Base-by-base conservation (phyloP, 2,113 vertebrate genomes). In the Chaenocephalus aceratus region DNA sequence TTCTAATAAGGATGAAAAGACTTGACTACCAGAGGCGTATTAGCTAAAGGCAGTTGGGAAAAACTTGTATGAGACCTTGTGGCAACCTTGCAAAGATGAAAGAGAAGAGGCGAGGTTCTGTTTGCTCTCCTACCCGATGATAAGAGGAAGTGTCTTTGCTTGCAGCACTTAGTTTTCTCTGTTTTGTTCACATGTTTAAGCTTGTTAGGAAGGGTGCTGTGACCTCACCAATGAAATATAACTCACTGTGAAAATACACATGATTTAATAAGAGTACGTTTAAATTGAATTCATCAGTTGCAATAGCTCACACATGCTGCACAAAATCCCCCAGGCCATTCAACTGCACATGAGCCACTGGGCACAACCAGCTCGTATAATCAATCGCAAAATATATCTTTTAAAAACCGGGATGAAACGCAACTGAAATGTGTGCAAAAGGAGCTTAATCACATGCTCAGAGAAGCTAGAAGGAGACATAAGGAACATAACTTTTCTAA, bases 281-380 rank as follows among this genome's bases (percentile, higher is more conserved):
- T 7, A 0, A 74, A 48, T 41, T 58, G 0, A 60, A 67, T 60
- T 41, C 5, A 62, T 70, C 53, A 52, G 30, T 13, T 15, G n/a
- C 21, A 58, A 49, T 7, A n/a, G 16, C 21, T 54, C 53, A 71
- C 46, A 30, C 46, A 26, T 26, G n/a, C 36, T 41, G 36, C 14
- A 54, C 34, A 70, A 46, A 66, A 26, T 12, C 71, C 3, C 26
- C 11, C 48, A 7, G 36, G 36, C 36, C 36, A 41, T 41, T 7
- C 56, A 51, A 41, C 70, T 58, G 30, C 56, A 80, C 64, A 77
- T 12, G 59, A 76, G 53, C 52, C 77, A 77, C 41, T 15, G 53
- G 57, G 58, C 62, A 56, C 57, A 49, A 48, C 23, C 63, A 56
- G 54, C 26, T 72, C 30, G 30, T 30, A 30, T 30, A 30, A 30